Conservation (phyloP, 2,888 invertebrate species). For the Cephonodes hylas region DNA sequence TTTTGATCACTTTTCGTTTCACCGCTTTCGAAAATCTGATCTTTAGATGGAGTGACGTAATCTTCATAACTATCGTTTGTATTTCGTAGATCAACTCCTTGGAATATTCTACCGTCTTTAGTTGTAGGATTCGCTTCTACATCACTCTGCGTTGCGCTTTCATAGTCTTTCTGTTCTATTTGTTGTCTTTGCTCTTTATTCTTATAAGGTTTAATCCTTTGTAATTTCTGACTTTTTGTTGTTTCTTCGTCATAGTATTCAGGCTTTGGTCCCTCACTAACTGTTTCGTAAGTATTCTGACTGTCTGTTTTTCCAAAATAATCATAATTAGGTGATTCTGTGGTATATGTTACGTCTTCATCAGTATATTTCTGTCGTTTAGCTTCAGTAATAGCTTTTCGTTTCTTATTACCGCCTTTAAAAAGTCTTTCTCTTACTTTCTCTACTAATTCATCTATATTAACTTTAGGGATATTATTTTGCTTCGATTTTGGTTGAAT, state of each 20-base stretch:
- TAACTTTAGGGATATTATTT: slow-evolving; percentile 16
- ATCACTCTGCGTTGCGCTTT: slow-evolving; percentile 1
- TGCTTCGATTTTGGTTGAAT: too few relatives aligned
- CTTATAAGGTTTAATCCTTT: not conserved
- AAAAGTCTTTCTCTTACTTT: slow-evolving; percentile 40
- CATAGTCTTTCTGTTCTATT: not conserved
- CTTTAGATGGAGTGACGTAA: slow-evolving; percentile 46
- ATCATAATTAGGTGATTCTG: not conserved
- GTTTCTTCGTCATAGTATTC: not conserved
- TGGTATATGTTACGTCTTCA: not conserved
- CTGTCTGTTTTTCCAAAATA: not conserved
- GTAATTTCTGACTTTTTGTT: not conserved
- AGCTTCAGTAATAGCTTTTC: not conserved
- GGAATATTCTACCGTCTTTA: slow-evolving; percentile 21
- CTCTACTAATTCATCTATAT: slow-evolving; percentile 42
- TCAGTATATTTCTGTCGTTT: not conserved
- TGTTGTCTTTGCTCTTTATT: not conserved
- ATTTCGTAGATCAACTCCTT: slow-evolving; percentile 29
- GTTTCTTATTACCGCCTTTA: slow-evolving; percentile 18
- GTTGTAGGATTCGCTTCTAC: slow-evolving; percentile 5
- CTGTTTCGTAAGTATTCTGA: not conserved
- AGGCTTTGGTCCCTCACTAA: not conserved
- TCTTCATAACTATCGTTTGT: slow-evolving; percentile 58
- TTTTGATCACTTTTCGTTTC: slow-evolving; percentile 10
- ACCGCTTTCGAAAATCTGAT: slow-evolving; percentile 32